Base-by-base conservation (phyloP, 2,888 invertebrate species). In the Proisotoma minuta region DNA sequence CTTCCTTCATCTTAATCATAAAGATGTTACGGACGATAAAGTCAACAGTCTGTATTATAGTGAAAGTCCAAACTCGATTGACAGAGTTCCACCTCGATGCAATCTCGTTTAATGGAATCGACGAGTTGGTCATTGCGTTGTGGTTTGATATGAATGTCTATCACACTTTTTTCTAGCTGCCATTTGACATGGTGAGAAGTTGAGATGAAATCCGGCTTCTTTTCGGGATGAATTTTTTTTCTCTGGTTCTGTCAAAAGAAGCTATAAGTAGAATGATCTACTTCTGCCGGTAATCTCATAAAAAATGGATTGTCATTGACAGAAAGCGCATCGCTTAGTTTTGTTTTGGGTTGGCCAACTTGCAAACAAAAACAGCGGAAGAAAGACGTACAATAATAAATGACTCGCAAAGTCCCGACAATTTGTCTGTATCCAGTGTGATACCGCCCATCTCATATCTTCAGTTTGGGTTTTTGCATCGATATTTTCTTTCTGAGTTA, bases 381-480 rank as follows among this genome's bases (percentile, higher is more conserved):
- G 52, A 3, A 10, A 3, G 54, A 56, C 29, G 43, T 26, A 56
- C 53, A 47, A 49, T 56, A 63, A 63, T 60, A 66, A 66, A 66
- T 66, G 66, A 66, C 63, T 61, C 66, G 66, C 61, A 60, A 66
- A 60, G 61, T 54, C 39, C 28, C 52, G 49, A 8, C 59, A 28
- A 66, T 62, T 62, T 54, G 53, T 34, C 29, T 47, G 28, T 51
- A 26, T 51, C 26, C 26, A 26, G 18, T 27, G n/a, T n/a, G n/a
- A n/a, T n/a, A n/a, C n/a, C n/a, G n/a, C n/a, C n/a, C n/a, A n/a
- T n/a, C n/a, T n/a, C n/a, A n/a, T 51, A 15, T 23, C 51, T 28
- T 8, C 28, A 28, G 51, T 51, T 51, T 2, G 51, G 34, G 34
- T 27, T 51, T 51, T 51, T 51, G 51, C 27, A 51, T 51, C n/a